These are phyloP conservation scores for Xyliphius kryptos DNA, from an alignment of 2,113 vertebrate genomes.

Conservation along the genomic window DNA sequence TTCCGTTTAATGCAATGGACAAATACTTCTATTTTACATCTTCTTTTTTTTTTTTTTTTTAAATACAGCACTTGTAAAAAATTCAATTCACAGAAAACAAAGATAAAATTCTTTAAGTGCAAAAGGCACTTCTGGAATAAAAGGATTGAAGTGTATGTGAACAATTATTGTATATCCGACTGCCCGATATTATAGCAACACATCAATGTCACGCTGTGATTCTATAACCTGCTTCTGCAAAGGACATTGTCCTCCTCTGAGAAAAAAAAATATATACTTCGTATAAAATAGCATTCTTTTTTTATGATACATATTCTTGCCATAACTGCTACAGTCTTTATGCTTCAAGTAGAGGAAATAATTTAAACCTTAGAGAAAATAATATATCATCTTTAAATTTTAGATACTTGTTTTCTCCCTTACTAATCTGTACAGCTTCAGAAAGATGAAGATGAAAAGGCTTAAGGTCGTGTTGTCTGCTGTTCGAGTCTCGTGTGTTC, in stretches of 20 bases:
- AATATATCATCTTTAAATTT: constrained; percentile 56
- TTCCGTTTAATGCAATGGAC: constrained; percentile 73
- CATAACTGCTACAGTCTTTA: constrained; percentile 57
- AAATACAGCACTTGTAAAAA: constrained; percentile 88
- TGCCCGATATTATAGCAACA: too few species aligned
- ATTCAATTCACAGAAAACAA: constrained; percentile 86
- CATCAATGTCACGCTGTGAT: too few species aligned
- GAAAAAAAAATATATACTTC: constrained; percentile 53
- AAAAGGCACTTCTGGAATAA: constrained; percentile 95
- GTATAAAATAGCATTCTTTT: constrained; percentile 57
- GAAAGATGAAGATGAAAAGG: constrained; percentile 48
- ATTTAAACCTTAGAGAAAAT: constrained; percentile 63
- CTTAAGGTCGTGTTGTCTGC: constrained; percentile 41
- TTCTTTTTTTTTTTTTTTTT: constrained; percentile 77
- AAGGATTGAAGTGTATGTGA: constrained; percentile 69
- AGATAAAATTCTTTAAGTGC: constrained; percentile 96
- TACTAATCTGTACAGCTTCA: constrained; percentile 60
- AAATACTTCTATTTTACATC: constrained; percentile 83
- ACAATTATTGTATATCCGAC: constrained; percentile 60
- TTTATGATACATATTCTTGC: constrained; percentile 57
- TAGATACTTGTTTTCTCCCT: constrained; percentile 41
- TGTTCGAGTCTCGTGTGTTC: constrained; percentile 41
- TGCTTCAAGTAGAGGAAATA: constrained; percentile 59
- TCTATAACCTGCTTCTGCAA: constrained; percentile 48
- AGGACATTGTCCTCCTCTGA: constrained; percentile 43